Evolutionary conservation across 2,888 invertebrate species (phyloP).

Genomic region (Gortyna flavago): DNA sequence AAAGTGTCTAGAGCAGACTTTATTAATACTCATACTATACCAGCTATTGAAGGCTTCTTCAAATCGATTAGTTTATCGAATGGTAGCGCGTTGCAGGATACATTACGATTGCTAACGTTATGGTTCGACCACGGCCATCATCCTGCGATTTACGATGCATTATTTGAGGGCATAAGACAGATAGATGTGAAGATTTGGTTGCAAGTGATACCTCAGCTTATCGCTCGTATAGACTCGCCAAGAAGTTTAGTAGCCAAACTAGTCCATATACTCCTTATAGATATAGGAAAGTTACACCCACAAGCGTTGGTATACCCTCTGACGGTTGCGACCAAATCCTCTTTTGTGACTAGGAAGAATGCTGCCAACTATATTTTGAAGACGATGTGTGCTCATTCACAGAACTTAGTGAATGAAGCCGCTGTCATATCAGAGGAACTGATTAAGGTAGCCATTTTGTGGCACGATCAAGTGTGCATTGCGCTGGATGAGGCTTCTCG

Average conservation of each 20-base stretch:
- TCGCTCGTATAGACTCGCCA: constrained; percentile 99
- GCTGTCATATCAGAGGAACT: constrained; percentile 98
- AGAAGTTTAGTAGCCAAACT: constrained; percentile 96
- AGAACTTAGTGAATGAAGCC: constrained; percentile 97
- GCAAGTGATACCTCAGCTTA: constrained; percentile 99
- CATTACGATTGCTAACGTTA: constrained; percentile 96
- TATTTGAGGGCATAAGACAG: constrained; percentile 96
- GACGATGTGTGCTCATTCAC: constrained; percentile 98
- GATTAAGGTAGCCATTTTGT: constrained; percentile 99
- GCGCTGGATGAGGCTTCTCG: constrained; percentile 98
- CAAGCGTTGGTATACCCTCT: constrained; percentile 99
- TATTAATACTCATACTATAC: constrained; percentile 93
- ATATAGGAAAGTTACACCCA: constrained; percentile 99
- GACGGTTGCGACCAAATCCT: constrained; percentile 98
- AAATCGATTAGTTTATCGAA: constrained; percentile 97
- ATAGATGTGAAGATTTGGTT: constrained; percentile 99
- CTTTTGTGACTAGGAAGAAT: constrained; percentile 94
- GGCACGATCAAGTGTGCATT: constrained; percentile 97
- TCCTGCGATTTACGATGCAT: constrained; percentile 97
- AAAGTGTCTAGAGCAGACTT: constrained; percentile 85
- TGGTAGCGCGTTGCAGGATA: constrained; percentile 98
- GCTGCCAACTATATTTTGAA: constrained; percentile 98
- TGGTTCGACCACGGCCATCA: constrained; percentile 99
- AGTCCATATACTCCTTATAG: constrained; percentile 97
- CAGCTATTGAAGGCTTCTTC: constrained; percentile 98